Evolutionary conservation across 2,113 vertebrate genomes (phyloP), one percentile per base, ranked within the genome.

Genomic region (Seriola aureovittata): DNA sequence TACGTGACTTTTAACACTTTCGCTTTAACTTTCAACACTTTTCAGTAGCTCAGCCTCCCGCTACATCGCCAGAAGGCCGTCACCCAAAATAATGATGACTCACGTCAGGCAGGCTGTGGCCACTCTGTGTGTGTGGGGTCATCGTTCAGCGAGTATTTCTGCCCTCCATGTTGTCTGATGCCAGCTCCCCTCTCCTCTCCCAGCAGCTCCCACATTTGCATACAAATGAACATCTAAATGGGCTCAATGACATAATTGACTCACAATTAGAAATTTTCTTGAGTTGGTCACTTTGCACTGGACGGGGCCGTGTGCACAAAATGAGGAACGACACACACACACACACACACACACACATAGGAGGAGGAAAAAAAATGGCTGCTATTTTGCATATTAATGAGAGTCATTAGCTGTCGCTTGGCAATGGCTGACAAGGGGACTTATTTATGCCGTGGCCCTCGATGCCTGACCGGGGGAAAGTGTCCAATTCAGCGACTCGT

Each of bases 221-320:
- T 96, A 96, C 95, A 96, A 96, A 96, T 96, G 95, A 96, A 96
- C 93, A 96, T 95, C 94, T 93, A 95, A 96, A 95, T 86, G 92
- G 90, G 93, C 95, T 96, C 95, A 95, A 96, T 96, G 95, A 95
- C 95, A 96, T 96, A 96, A 96, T 96, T 96, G 96, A 96, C 95
- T 96, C 87, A 92, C 95, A 96, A 96, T 96, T 96, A 96, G 91
- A 96, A 95, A 95, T 92, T 94, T 96, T 95, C 94, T 90, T 85
- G 91, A 92, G 94, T 90, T 94, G 95, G 95, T 96, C 95, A 96
- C 95, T 96, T 93, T 94, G 92, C 92, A 91, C 91, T 92, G 94
- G 93, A 92, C 78, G 73, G 92, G 2, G 93, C 88, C 89, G 76
- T 76, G 88, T 87, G 90, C 88, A 82, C 75, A 82, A 92, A 95